Evolutionary conservation across 2,113 vertebrate genomes (phyloP), one percentile per base, ranked within the genome.

Genomic region (Miniopterus natalensis): DNA sequence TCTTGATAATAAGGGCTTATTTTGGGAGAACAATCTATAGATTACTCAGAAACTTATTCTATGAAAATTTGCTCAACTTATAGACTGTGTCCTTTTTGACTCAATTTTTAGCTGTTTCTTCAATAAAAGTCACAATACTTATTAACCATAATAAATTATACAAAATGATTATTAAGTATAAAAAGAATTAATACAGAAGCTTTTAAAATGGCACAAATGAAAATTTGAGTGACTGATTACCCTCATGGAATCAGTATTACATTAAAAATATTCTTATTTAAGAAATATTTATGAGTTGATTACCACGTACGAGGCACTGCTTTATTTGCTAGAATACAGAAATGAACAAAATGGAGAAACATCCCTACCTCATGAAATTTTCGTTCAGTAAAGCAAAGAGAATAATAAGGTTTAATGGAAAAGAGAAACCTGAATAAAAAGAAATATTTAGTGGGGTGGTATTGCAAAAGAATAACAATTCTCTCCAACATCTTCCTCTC

Each of bases 241-340:
- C 29, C 59, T 63, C 57, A 74, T 53, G 45, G 15, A 68, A 45
- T 5, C 21, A 88, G 5, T 59, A 47, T 89, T 61, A 70, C 27
- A 94, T 57, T 88, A 2, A 40, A 92, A 87, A 95, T 65, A 77
- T 36, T 89, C 55, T 81, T 78, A 88, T 31, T 73, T 88, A 61
- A 68, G 51, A 74, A 57, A 73, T 66, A 61, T 47, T 70, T 83
- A 45, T 45, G 47, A 6, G 29, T 68, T 61, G 14, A 45, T 65
- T 73, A 85, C 10, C 29, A 15, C 45, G 5, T 13, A 70, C 40
- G 13, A 31, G 20, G 0, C 5, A 86, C 15, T 40, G 27, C 17
- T 94, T 68, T 92, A 81, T 77, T 7, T 42, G 7, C 36, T 51
- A 73, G 25, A 47, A 40, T 45, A 57, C 11, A 65, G 29, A 31